A percentile compares a stretch with the other conserved stretches of the same genome.
phyloP scores from a whole-genome alignment of 2,113 vertebrate genomes.

The Macrotus californicus region DNA sequence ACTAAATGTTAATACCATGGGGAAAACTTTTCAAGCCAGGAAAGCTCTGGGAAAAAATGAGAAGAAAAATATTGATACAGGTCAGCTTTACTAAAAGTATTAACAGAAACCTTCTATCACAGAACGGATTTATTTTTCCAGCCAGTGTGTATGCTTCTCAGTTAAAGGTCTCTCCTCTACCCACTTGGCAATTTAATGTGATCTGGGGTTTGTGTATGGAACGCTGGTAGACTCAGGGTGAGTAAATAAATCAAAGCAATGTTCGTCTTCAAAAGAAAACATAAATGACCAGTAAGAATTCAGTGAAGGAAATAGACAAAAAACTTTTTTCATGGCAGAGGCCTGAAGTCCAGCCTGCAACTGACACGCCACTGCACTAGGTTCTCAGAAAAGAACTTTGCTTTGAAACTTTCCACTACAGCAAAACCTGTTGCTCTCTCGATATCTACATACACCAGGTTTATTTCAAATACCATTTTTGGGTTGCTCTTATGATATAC shows the following conservation, averaged over 20 bases:
- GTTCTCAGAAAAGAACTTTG: neutral
- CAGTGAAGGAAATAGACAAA: neutral
- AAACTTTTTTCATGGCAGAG: neutral
- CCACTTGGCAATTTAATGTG: neutral
- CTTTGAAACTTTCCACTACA: neutral
- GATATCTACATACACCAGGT: neutral
- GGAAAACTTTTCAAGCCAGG: neutral
- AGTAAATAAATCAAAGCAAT: constrained; percentile 10
- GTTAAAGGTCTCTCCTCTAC: neutral
- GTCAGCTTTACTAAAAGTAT: neutral
- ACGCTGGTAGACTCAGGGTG: neutral
- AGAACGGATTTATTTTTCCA: neutral
- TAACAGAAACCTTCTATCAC: neutral
- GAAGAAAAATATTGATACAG: neutral
- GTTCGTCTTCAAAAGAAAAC: constrained; percentile 40
- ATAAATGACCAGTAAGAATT: neutral
- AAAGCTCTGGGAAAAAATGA: neutral
- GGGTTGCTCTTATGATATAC: neutral
- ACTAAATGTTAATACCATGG: neutral
- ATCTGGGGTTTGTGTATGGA: neutral
- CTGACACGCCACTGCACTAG: neutral
- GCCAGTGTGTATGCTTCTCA: neutral
- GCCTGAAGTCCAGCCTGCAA: neutral
- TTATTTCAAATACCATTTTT: neutral
- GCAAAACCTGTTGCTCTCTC: neutral